A percentile compares a stretch with the other conserved stretches of the same genome.
Conservation (phyloP, 2,888 invertebrate genomes). For the Drosophila lutescens region DNA sequence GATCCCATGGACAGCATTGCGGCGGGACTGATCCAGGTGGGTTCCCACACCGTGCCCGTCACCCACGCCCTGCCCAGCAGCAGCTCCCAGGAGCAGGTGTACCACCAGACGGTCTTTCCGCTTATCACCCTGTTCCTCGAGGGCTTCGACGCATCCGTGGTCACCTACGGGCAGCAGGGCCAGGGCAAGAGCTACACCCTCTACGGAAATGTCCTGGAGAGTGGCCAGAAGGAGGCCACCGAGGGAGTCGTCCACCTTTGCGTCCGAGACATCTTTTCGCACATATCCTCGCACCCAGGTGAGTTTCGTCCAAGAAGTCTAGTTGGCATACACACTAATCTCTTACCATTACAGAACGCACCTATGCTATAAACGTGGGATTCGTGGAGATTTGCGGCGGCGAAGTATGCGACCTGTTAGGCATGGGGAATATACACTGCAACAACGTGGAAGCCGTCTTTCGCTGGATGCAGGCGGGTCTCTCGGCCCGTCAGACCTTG, state of each 20-base stretch:
- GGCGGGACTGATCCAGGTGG: conserved; percentile 83
- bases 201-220: conserved; percentile 88
- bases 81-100: conserved; percentile 88
- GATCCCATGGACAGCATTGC: conserved; percentile 74
- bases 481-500: conserved; percentile 83
- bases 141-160: conserved; percentile 91
- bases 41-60: conserved; percentile 85
- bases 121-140: conserved; percentile 88
- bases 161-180: conserved; percentile 88
- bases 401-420: conserved; percentile 87
- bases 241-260: conserved; percentile 89
- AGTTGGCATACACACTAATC: background rate
- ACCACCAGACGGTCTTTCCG: conserved; percentile 88
- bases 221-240: conserved; percentile 88
- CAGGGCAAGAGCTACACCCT: conserved; percentile 91
- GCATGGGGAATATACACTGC: conserved; percentile 86
- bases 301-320: background rate
- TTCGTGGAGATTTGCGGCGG: conserved; percentile 91
- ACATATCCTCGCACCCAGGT: conserved; percentile 86
- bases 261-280: conserved; percentile 89
- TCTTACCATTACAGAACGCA: conserved; percentile 84
- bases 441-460: conserved; percentile 88
- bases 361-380: conserved; percentile 88
- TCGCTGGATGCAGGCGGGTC: conserved; percentile 89
- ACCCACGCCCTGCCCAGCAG: conserved; percentile 86